A percentile compares a stretch with the other conserved stretches of the same genome.
phyloP scores from a whole-genome alignment of 2,888 invertebrate genomes.

The Celastrina argiolus region DNA sequence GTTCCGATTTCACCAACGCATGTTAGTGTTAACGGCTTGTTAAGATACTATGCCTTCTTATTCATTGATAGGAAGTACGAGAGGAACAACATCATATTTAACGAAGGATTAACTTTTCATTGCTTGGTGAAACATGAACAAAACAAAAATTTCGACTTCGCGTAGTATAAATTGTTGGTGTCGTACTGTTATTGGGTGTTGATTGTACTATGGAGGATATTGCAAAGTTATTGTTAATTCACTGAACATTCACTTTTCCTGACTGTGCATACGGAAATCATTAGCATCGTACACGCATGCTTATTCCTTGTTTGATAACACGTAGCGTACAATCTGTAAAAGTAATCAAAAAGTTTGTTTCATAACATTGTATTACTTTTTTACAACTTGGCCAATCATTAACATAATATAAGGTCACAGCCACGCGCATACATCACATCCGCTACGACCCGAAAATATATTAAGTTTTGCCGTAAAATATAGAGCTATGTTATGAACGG shows the following conservation, averaged over 20 bases:
- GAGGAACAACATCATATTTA: too few species aligned
- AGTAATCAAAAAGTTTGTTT: constrained; percentile 2
- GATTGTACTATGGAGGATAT: too few species aligned
- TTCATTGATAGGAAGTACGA: too few species aligned
- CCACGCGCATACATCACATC: neutral
- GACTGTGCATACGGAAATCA: neutral
- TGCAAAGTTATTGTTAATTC: neutral
- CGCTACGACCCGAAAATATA: neutral
- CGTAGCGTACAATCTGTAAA: neutral
- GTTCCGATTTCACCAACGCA: too few species aligned
- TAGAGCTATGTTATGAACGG: neutral
- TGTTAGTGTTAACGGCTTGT: too few species aligned
- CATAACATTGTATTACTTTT: neutral
- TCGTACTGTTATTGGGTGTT: too few species aligned
- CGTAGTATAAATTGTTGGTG: too few species aligned
- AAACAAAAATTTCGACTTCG: too few species aligned
- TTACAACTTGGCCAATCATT: neutral
- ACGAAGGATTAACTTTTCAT: too few species aligned
- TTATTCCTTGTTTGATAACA: neutral
- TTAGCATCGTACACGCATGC: neutral
- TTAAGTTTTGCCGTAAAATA: constrained; percentile 15
- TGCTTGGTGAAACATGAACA: too few species aligned
- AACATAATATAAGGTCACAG: neutral
- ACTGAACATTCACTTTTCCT: neutral
- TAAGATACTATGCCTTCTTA: too few species aligned